These are phyloP conservation scores for Umimayanthus chanpuru DNA, from an alignment of 92 coral and sea anemone genomes.

Conservation along the genomic window DNA sequence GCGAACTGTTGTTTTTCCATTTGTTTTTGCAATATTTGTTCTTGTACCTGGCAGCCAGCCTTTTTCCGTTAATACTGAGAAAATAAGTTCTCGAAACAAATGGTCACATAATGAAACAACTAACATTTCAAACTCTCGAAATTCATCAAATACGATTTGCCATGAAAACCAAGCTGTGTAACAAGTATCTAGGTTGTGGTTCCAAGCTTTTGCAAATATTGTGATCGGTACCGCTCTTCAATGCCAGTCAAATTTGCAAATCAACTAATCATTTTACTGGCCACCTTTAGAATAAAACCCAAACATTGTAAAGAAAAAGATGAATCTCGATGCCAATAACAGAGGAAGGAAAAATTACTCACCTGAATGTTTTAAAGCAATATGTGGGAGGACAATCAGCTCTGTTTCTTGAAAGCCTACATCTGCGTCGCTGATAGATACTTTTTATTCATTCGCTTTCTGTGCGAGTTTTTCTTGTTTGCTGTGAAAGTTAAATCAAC, in stretches of 20 bases:
- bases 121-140: too few species aligned
- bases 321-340: neutral
- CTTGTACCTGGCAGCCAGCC: neutral
- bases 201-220: too few species aligned
- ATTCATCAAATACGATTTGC: neutral
- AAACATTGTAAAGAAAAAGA: neutral
- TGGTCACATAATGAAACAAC: neutral
- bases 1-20: neutral
- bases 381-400: neutral
- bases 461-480: neutral
- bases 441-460: neutral
- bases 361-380: neutral
- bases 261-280: neutral
- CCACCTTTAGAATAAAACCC: neutral
- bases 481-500: neutral
- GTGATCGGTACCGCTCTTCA: too few species aligned
- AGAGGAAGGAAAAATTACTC: neutral
- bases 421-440: too few species aligned
- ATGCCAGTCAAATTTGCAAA: too few species aligned
- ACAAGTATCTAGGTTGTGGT: neutral
- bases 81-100: neutral
- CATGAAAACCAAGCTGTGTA: neutral
- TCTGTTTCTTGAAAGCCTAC: neutral
- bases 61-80: neutral
- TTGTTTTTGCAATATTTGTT: neutral